Evolutionary conservation across 2,113 vertebrate species (phyloP).

Genomic region (Meriones unguiculatus): DNA sequence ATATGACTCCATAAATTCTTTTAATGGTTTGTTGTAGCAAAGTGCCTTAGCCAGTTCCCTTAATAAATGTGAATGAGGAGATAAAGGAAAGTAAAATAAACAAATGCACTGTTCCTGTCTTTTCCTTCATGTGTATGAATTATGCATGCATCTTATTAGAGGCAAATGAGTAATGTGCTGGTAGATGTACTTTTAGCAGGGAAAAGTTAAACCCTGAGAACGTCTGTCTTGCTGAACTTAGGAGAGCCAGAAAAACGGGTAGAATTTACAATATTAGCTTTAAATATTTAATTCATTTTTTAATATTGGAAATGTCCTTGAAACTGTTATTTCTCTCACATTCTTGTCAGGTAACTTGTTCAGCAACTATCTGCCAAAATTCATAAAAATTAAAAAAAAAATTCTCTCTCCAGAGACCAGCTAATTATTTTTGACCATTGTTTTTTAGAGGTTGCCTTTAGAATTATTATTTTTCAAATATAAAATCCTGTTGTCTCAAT

Average conservation of each 20-base stretch:
- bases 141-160: constrained; percentile 76
- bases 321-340: constrained; percentile 47
- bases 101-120: constrained; percentile 68
- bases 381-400: constrained; percentile 64
- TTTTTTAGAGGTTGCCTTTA: constrained; percentile 16
- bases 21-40: constrained; percentile 65
- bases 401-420: constrained; percentile 43
- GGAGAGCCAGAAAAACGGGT: constrained; percentile 37
- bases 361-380: constrained; percentile 52
- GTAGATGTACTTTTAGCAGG: constrained; percentile 53
- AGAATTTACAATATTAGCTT: constrained; percentile 44
- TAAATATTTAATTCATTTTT: constrained; percentile 21
- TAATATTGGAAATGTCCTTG: constrained; percentile 62
- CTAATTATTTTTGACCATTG: constrained; percentile 53
- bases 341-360: constrained; percentile 66
- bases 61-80: constrained; percentile 79
- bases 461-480: not conserved
- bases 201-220: constrained; percentile 29
- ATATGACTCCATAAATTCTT: constrained; percentile 72
- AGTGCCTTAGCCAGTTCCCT: constrained; percentile 49
- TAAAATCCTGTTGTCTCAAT: constrained; percentile 18
- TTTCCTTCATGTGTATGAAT: constrained; percentile 77
- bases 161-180: constrained; percentile 66
- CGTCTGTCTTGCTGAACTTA: constrained; percentile 65
- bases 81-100: constrained; percentile 79